Evolutionary conservation across 2,797 vertebrate genomes (phyloP).

Genomic region (Phoebastria nigripes): DNA sequence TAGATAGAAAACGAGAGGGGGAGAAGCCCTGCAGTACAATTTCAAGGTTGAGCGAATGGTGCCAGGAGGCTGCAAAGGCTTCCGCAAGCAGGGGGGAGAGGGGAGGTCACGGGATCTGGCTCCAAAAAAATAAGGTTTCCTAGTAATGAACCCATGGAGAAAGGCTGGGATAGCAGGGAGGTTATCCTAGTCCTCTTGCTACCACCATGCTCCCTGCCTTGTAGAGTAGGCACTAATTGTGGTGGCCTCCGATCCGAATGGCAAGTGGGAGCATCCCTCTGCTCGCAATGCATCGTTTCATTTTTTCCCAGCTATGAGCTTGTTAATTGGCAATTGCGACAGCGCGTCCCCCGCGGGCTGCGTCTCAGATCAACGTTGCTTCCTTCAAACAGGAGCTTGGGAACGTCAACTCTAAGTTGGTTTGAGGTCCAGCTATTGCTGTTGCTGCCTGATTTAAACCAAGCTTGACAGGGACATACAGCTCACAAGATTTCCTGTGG

Average conservation of each 20-base stretch:
- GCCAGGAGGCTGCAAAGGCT: neutral
- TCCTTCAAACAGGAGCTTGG: neutral
- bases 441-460: neutral
- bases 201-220: neutral
- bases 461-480: neutral
- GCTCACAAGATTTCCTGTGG: neutral
- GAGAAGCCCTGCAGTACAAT: conserved; percentile 31
- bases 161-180: neutral
- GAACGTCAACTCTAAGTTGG: neutral
- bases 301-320: neutral
- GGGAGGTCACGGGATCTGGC: neutral
- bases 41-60: conserved; percentile 32
- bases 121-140: neutral
- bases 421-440: neutral
- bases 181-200: neutral
- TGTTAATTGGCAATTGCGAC: neutral
- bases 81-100: neutral
- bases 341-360: fast-evolving
- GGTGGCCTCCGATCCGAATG: fast-evolving
- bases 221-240: neutral
- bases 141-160: neutral
- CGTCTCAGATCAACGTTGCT: fast-evolving
- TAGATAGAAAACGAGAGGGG: neutral
- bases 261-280: neutral
- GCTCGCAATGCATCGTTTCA: fast-evolving